Percentiles rank a stretch among this genome's conserved stretches.
phyloP scores from a whole-genome alignment of 2,888 invertebrate genomes.

The Dryadula phaetusa region DNA sequence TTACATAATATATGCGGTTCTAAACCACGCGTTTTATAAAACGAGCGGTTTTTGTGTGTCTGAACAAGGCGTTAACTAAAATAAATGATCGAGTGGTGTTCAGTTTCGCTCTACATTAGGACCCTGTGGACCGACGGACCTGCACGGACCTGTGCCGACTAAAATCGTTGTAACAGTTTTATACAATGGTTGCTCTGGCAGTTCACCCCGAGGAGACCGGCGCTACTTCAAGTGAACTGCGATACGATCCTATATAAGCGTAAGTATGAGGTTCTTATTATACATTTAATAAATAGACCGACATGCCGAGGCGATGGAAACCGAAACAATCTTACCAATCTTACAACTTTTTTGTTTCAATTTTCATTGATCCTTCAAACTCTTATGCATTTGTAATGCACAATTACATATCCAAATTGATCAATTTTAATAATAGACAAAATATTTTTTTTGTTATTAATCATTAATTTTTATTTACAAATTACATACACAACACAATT shows the following conservation, averaged over 20 bases:
- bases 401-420: slow-evolving; percentile 4
- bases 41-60: too few species aligned
- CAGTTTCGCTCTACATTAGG: slow-evolving; percentile 63
- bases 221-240: slow-evolving; percentile 48
- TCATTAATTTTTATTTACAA: slow-evolving; percentile 1
- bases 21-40: too few species aligned
- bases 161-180: slow-evolving; percentile 67
- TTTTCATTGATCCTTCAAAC: slow-evolving; percentile 2
- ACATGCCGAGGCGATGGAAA: slow-evolving; percentile 10
- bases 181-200: slow-evolving; percentile 49
- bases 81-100: slow-evolving; percentile 42
- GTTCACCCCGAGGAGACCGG: slow-evolving; percentile 41
- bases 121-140: slow-evolving; percentile 74
- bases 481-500: neutral
- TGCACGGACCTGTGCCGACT: slow-evolving; percentile 59
- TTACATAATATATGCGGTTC: too few species aligned
- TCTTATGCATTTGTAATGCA: slow-evolving; percentile 19
- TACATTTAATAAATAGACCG: slow-evolving; percentile 45
- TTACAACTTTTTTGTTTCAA: slow-evolving; percentile 14
- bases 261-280: slow-evolving; percentile 56
- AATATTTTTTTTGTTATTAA: neutral
- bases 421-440: slow-evolving; percentile 2
- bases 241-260: slow-evolving; percentile 58
- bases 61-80: too few species aligned
- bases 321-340: neutral